Evolutionary conservation across 2,888 invertebrate species (phyloP).

Genomic region (Scaeva pyrastri): DNA sequence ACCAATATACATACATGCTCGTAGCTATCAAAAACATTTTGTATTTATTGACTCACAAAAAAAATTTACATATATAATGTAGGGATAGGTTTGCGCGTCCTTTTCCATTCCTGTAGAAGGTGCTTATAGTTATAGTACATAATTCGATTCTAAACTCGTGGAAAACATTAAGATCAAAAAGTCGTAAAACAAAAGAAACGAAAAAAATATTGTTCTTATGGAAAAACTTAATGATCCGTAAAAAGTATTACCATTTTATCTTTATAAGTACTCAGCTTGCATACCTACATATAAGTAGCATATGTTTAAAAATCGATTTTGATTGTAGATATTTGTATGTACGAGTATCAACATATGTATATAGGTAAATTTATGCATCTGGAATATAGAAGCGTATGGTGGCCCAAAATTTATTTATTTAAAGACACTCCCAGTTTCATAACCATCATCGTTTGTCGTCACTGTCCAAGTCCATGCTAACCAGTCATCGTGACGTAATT

Average conservation of each 20-base stretch:
- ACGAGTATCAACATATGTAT: too few relatives aligned
- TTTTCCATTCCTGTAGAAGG: too few relatives aligned
- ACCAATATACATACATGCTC: too few relatives aligned
- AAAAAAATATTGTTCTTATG: conserved; percentile 41
- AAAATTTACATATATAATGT: too few relatives aligned
- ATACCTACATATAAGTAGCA: too few relatives aligned
- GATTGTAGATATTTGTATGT: background rate
- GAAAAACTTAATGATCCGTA: conserved; percentile 64
- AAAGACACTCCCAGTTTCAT: conserved; percentile 52
- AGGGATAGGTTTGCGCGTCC: too few relatives aligned
- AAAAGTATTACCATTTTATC: conserved; percentile 55
- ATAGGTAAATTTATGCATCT: background rate
- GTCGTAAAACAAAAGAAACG: conserved; percentile 22
- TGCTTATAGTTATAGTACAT: background rate
- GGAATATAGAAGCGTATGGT: conserved; percentile 19
- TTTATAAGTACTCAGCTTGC: conserved; percentile 55
- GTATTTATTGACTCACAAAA: too few relatives aligned
- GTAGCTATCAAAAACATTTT: too few relatives aligned
- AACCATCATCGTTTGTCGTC: conserved; percentile 13
- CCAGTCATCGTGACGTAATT: conserved; percentile 56
- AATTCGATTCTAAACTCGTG: background rate
- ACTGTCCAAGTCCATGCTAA: conserved; percentile 14
- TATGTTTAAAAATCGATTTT: conserved; percentile 4
- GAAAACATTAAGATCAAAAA: background rate
- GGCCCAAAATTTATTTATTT: background rate